Evolutionary conservation across 1,140 invertebrate genomes (phyloP), one percentile per base, ranked within the genome.

Genomic region (Vanessa tameamea): DNA sequence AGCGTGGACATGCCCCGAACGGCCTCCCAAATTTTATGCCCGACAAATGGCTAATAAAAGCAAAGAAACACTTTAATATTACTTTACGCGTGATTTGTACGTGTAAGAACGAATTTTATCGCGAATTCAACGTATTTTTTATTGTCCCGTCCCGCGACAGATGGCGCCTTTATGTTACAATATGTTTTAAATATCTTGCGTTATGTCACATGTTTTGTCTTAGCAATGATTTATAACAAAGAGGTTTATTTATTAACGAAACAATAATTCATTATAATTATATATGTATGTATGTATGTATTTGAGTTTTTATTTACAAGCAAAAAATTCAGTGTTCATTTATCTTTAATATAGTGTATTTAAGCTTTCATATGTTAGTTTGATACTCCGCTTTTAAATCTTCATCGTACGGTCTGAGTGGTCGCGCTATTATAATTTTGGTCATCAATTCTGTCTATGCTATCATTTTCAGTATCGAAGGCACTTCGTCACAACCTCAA

Each of bases 1-100:
- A 55, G 51, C 51, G 53, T 50, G 31, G 37, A 67, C 31, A 67
- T 43, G 53, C 53, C 48, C 51, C n/a, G 43, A 20, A 67, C 43
- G 50, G 51, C 51, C 51, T 47, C 50, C 37, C 51, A 61, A 63
- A 48, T 59, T 66, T 57, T 68, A 53, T 72, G 23, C 23, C 2
- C 1, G 37, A 16, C 2, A 50, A 72, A 67, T 69, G 57, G 57
- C 55, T 20, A 37, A 47, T 73, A 69, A 69, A 59, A 43, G 15
- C 5, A 20, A n/a, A n/a, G 26, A 47, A 47, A 65, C 48, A 37
- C 23, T 57, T 72, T 48, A 37, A 55, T 64, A 72, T 57, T 48
- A 15, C 47, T 69, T 53, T 57, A 43, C 37, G 51, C 37, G n/a
- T 69, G 66, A 57, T 69, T 69, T 69, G 66, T 69, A 47, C 55